Conservation (phyloP, 2,888 invertebrate species). For the Shargacucullia verbasci region DNA sequence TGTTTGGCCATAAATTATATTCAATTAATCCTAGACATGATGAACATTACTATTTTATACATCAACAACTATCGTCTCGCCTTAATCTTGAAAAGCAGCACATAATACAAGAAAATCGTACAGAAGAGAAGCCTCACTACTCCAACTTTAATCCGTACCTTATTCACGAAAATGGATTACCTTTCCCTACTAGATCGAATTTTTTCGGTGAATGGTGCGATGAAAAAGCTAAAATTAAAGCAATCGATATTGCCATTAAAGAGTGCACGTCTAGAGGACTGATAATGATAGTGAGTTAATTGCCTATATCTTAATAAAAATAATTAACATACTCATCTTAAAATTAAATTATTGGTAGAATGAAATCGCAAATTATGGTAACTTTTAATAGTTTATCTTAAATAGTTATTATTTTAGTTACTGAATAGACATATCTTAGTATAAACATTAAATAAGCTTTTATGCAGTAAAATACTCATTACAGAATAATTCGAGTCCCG, state of each 20-base stretch:
- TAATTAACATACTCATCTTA: too few species aligned
- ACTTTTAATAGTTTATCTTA: too few species aligned
- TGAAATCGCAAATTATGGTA: too few species aligned
- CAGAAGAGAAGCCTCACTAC: constrained; percentile 48
- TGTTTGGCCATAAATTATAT: constrained; percentile 83
- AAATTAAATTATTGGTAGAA: too few species aligned
- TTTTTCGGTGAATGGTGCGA: constrained; percentile 65
- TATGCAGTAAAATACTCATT: not conserved
- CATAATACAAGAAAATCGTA: constrained; percentile 54
- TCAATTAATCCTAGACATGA: constrained; percentile 73
- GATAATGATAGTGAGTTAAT: constrained; percentile 73
- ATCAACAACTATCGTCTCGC: constrained; percentile 78
- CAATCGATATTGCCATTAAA: constrained; percentile 77
- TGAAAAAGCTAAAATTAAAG: constrained; percentile 70
- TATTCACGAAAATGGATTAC: constrained; percentile 79
- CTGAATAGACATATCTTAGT: too few species aligned
- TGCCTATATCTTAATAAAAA: too few species aligned
- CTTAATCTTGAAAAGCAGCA: constrained; percentile 77
- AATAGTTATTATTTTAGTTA: too few species aligned
- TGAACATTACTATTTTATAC: constrained; percentile 78
- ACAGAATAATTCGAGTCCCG: constrained; percentile 76
- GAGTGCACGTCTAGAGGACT: constrained; percentile 79
- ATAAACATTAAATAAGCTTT: too few species aligned
- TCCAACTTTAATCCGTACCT: constrained; percentile 75
- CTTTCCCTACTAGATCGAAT: constrained; percentile 75